These are phyloP conservation scores for Pseudanteris insignis DNA, from an alignment of 2,888 invertebrate genomes.

Conservation along the genomic window DNA sequence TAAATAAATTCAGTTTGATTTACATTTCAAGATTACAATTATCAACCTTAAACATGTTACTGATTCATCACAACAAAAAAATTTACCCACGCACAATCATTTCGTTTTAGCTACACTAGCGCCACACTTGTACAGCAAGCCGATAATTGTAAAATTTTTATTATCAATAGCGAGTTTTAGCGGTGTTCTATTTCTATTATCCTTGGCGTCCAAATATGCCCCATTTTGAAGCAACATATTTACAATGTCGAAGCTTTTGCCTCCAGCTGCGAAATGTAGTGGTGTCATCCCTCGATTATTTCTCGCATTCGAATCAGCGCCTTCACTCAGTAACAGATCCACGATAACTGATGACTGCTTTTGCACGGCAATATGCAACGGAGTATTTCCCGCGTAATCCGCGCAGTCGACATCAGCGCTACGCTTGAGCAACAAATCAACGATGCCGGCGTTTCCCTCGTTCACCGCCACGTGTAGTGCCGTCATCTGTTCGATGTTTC, in stretches of 20 bases:
- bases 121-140: neutral
- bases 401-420: neutral
- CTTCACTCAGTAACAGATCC: neutral
- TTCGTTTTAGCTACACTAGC: neutral
- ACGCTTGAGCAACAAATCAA: neutral
- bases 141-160: neutral
- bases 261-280: neutral
- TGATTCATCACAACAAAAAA: no score
- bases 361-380: neutral
- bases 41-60: no score
- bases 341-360: neutral
- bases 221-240: neutral
- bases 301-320: neutral
- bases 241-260: neutral
- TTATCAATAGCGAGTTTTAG: neutral
- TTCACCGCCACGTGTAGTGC: neutral
- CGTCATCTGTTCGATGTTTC: neutral
- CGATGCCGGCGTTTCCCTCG: neutral
- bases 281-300: neutral
- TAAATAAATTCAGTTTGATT: no score
- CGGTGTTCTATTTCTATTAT: neutral
- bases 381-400: neutral
- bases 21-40: no score
- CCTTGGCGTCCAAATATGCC: neutral
- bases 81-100: no score